Evolutionary conservation across 1,140 invertebrate genomes (phyloP), one percentile per base, ranked within the genome.

Genomic region (Riptortus pedestris): DNA sequence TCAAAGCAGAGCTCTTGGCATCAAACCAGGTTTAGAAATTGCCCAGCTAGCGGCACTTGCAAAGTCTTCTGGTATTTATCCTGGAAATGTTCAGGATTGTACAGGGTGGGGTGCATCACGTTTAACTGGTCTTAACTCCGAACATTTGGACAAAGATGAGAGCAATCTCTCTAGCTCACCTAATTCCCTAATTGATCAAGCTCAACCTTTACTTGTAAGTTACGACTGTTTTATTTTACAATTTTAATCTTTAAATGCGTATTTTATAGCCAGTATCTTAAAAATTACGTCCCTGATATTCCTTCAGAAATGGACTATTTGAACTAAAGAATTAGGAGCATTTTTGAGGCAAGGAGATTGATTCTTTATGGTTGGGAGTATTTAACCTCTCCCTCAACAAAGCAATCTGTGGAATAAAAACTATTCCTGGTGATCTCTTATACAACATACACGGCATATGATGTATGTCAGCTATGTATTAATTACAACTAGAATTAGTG

Each of bases 1-100:
- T 0, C 88, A 91, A 75, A 89, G 86, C 69, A 77, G 89, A 68
- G 88, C 87, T 0, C 78, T 91, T 20, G 87, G 88, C 1, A 80
- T 83, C 47, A 83, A 83, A 71, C 80, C 80, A 31, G 69, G 63
- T 14, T 48, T 69, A 22, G 69, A 69, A 51, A 43, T 69, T 3
- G 55, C 55, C 11, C 65, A 66, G 22, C 48, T 66, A 4, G 62
- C 65, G 1, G 62, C 62, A 4, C 31, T 66, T n/a, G 61, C 65
- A 0, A 60, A 51, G 28, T 48, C 26, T 18, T 51, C 65, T 0
- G 51, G 20, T 24, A 55, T 55, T 1, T 55, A 55, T 12, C 24
- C 51, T 0, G n/a, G 51, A 3, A 55, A 55, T 26, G 51, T 24
- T 22, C 51, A 22, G 14, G 51, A 55, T 27, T 27, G 18, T 1